Percentiles rank a stretch among this genome's conserved stretches.
These are phyloP conservation scores for Oplegnathus fasciatus DNA, from an alignment of 2,113 vertebrate species.

Conservation along the genomic window DNA sequence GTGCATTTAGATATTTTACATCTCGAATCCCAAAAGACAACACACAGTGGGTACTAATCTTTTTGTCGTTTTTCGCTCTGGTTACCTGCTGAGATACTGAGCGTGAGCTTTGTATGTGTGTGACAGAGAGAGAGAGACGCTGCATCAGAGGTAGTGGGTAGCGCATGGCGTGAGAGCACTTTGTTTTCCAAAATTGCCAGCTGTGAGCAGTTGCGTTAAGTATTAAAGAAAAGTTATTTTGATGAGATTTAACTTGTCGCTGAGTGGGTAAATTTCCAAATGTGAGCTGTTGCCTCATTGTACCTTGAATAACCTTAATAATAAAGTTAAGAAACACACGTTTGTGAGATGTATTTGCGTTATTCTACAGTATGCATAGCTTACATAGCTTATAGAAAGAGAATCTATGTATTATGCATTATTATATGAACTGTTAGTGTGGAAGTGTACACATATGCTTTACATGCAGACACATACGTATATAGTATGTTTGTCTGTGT, in stretches of 20 bases:
- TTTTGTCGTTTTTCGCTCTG: conserved; percentile 49
- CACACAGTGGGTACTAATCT: conserved; percentile 69
- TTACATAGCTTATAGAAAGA: background rate
- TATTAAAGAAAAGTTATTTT: conserved; percentile 23
- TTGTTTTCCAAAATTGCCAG: conserved; percentile 37
- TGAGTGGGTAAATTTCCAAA: conserved; percentile 27
- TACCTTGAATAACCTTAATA: background rate
- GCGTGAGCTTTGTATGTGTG: conserved; percentile 40
- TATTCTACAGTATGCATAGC: background rate
- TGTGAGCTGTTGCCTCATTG: background rate
- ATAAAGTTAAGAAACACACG: background rate
- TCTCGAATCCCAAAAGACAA: conserved; percentile 61
- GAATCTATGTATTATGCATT: background rate
- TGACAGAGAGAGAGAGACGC: conserved; percentile 28
- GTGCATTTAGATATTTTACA: conserved; percentile 64
- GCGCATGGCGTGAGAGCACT: conserved; percentile 22
- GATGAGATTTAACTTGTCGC: background rate
- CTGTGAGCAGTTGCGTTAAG: conserved; percentile 29
- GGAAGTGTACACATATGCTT: background rate
- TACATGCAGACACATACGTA: background rate
- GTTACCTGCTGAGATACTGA: conserved; percentile 59
- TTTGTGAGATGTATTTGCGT: background rate
- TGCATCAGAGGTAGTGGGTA: conserved; percentile 23
- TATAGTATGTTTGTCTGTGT: background rate
- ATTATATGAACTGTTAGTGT: background rate